Evolutionary conservation across 2,888 invertebrate genomes (phyloP), one percentile per base, ranked within the genome.

Genomic region (Lampropteryx suffumata): DNA sequence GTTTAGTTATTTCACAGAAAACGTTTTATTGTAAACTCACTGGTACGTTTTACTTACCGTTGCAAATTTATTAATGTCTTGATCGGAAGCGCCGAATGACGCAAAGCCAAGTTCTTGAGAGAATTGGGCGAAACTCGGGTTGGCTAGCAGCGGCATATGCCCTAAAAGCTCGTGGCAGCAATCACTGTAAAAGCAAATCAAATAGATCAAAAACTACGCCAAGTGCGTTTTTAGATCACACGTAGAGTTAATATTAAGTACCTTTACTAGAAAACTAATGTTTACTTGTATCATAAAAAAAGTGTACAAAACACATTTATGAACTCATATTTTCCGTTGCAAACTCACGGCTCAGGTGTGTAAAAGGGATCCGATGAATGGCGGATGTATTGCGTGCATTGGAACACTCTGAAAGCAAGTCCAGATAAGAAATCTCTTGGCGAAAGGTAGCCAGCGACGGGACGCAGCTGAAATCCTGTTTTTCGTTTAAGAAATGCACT

Each of bases 371-470:
- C 98, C 0, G 98, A 97, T 0, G 97, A 95, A 79, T 99, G 99
- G 0, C 99, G 93, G 61, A 99, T 98, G 73, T 99, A 99, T 82
- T 99, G 99, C 0, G 99, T 99, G 50, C 98, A 98, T 74, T 99
- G 99, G 82, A 99, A 99, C 11, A 99, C 99, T 47, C 99, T 92
- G 83, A 99, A 99, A 0, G 99, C 99, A 14, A 99, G 86, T 0
- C 99, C 99, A 9, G 99, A 98, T 21, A 99, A 91, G 79, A 99
- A 99, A 80, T 99, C 99, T 27, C 99, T 92, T 0, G 99, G 99
- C 0, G 99, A 98, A 14, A 99, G 90, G 11, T 99, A 93, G 0
- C 99, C 99, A 9, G 99, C 99, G 0, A 99, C 99, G 0, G 99
- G 99, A 34, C 99, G 94, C 24, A 99, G 90, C 65, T 96, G 96